Evolutionary conservation across 37 sponge, comb jelly and placozoan species (phyloP), one percentile per base, ranked within the genome.

Genomic region (Crambe crambe): DNA sequence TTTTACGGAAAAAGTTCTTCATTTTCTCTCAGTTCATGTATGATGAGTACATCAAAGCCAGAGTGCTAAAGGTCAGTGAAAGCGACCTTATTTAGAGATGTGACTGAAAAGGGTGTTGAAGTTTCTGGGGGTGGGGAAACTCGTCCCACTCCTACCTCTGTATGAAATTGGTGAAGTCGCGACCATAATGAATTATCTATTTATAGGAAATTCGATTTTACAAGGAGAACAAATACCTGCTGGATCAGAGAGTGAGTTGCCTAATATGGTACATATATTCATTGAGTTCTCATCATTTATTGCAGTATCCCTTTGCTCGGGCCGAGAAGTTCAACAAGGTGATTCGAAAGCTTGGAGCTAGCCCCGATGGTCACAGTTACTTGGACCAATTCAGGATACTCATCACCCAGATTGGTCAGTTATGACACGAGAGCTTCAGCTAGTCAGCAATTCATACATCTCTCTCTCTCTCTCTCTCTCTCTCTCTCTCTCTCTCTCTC

Each of bases 21-120:
- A 88, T 91, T 40, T 98, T 98, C 76, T 98, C 99, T 17, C 99
- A 98, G 82, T 98, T 98, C 72, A 91, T 98, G 80, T 93, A 89
- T 59, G 99, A 98, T 88, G 99, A 98, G 84, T 94, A 98, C 85
- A 98, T 98, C 74, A 96, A 98, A 47, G 96, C 96, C 39, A 69
- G 93, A 21, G 79, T 98, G 32, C 74, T 95, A 9, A 98, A 98
- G 77, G 93, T 89, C 21, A 36, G 72, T 31, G 9, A 8, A 22
- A 31, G 9, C 39, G n/a, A n/a, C n/a, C n/a, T n/a, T n/a, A n/a
- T n/a, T n/a, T n/a, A n/a, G n/a, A n/a, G n/a, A n/a, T n/a, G n/a
- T n/a, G n/a, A n/a, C n/a, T n/a, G n/a, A n/a, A n/a, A n/a, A n/a
- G n/a, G n/a, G n/a, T n/a, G n/a, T n/a, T n/a, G n/a, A n/a, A n/a